A percentile compares a stretch with the other conserved stretches of the same genome.
phyloP scores from a whole-genome alignment of 2,888 invertebrate genomes.

The Phyllotreta cruciferae region DNA sequence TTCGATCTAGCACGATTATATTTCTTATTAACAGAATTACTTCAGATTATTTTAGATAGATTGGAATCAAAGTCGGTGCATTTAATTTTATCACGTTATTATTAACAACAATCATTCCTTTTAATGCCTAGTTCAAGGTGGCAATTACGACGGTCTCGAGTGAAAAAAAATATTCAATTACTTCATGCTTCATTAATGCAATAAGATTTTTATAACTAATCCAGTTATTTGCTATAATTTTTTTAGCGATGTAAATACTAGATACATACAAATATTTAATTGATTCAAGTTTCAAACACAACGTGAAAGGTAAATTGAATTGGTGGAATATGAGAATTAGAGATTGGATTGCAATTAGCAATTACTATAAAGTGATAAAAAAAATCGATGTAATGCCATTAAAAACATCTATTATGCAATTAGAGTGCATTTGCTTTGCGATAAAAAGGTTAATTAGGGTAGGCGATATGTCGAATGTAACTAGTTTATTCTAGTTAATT shows the following conservation, averaged over 20 bases:
- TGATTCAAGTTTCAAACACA: no score
- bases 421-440: conserved; percentile 7
- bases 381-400: not conserved
- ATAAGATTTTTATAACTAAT: no score
- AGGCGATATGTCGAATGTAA: conserved; percentile 8
- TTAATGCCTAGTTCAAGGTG: conserved; percentile 23
- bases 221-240: no score
- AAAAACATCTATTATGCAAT: conserved; percentile 1
- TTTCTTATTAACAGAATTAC: no score
- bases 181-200: conserved; percentile 5
- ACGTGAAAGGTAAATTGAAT: no score
- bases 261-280: no score
- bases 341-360: not conserved
- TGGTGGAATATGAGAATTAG: no score
- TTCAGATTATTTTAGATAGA: no score
- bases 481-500: conserved; percentile 21
- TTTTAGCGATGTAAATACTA: no score
- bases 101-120: conserved; percentile 15
- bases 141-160: not conserved
- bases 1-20: no score
- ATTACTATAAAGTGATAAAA: not conserved
- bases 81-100: conserved; percentile 3
- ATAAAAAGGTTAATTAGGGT: conserved; percentile 28
- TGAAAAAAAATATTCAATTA: not conserved
- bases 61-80: not conserved